Percentiles rank a stretch among this genome's conserved stretches.
These are phyloP conservation scores for Petrolisthes cinctipes DNA, from an alignment of 2,888 invertebrate genomes.

Conservation along the genomic window DNA sequence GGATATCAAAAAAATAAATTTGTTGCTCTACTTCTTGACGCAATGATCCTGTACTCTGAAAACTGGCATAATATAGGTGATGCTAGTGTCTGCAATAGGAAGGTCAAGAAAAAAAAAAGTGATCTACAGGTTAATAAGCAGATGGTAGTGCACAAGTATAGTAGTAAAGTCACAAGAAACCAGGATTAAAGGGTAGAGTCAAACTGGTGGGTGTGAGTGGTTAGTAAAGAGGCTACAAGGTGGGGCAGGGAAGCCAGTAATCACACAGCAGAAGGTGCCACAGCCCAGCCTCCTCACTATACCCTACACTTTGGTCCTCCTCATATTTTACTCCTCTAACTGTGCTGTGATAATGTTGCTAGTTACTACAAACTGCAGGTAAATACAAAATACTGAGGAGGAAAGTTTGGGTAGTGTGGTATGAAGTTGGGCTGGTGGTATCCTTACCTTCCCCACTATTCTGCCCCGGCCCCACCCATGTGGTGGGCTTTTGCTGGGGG, in stretches of 20 bases:
- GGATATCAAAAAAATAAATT: constrained; percentile 1
- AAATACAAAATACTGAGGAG: background rate
- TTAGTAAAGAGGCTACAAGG: constrained; percentile 57
- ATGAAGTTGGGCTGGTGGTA: constrained; percentile 51
- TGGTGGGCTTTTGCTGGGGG: constrained; percentile 15
- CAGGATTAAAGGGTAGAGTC: constrained; percentile 48
- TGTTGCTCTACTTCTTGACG: constrained; percentile 14
- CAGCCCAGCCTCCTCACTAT: constrained; percentile 45
- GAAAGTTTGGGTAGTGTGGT: background rate
- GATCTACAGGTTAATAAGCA: constrained; percentile 55
- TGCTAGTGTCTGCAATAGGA: constrained; percentile 48
- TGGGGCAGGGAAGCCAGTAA: constrained; percentile 52
- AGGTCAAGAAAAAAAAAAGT: constrained; percentile 43
- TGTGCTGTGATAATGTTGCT: background rate
- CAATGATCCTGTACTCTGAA: constrained; percentile 27
- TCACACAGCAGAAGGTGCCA: constrained; percentile 58
- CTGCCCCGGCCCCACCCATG: constrained; percentile 30
- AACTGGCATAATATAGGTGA: constrained; percentile 33
- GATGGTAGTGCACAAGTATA: constrained; percentile 52
- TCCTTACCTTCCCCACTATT: constrained; percentile 58
- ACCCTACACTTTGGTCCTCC: constrained; percentile 10
- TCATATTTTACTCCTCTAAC: background rate
- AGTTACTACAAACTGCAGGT: background rate
- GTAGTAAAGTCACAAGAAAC: constrained; percentile 52
- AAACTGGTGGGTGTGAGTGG: constrained; percentile 47